Conservation (phyloP, 2,113 vertebrate genomes). For the Aythya baeri region DNA sequence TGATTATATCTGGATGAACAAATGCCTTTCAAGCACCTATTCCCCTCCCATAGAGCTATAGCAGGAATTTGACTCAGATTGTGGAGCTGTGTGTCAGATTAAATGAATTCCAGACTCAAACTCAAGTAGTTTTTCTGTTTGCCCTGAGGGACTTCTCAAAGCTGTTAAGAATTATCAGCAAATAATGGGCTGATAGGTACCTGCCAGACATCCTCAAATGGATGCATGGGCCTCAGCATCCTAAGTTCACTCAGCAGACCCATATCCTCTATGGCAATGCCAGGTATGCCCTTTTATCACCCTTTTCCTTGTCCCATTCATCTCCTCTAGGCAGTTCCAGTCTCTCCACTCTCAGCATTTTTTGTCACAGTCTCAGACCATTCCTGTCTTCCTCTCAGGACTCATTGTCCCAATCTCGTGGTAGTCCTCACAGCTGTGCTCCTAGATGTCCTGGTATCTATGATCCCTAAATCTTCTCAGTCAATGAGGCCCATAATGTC, state of each 20-base stretch:
- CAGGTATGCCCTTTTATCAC: neutral
- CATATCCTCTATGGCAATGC: rapidly evolving
- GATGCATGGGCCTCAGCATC: rapidly evolving
- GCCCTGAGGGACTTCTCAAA: neutral
- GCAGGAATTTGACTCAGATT: neutral
- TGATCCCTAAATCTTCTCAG: neutral
- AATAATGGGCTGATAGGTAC: neutral
- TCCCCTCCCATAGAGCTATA: neutral
- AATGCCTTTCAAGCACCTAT: neutral
- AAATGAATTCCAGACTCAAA: neutral
- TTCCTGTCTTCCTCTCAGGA: neutral
- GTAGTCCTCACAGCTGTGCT: neutral
- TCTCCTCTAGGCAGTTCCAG: neutral
- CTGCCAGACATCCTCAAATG: neutral
- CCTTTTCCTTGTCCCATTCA: no score
- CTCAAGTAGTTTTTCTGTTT: neutral
- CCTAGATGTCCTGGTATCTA: neutral
- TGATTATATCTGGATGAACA: neutral
- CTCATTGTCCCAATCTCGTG: neutral
- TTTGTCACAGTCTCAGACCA: neutral
- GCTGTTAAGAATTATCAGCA: neutral
- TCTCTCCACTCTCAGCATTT: neutral
- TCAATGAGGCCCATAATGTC: neutral
- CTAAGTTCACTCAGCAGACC: neutral
- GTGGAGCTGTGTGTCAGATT: neutral